Evolutionary conservation across 2,113 vertebrate species (phyloP), one percentile per base, ranked within the genome.

Genomic region (Marcusenius ussheri): DNA sequence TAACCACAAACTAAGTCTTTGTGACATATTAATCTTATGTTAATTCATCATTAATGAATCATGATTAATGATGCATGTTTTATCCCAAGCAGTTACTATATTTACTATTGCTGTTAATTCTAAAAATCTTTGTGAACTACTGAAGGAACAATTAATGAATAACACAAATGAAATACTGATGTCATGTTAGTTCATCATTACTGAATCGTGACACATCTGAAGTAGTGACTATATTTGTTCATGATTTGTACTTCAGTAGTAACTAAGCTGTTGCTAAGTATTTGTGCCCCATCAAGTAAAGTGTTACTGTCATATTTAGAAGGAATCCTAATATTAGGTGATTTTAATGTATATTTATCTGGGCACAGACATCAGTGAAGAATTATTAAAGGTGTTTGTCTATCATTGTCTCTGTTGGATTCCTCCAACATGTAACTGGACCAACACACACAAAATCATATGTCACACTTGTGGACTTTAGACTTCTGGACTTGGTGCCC

Each of bases 301-400:
- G 39, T 39, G n/a, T 66, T 27, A 70, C 3, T 3, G 10, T 27
- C 31, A 31, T 11, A 70, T 70, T 31, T 27, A 31, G 9, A 66
- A 27, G n/a, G 5, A 66, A 27, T 66, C n/a, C 62, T 66, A 66
- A 27, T n/a, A 66, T 27, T 66, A 66, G 58, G 58, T 66, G 24
- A 31, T 66, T 66, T 27, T 66, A 27, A 31, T n/a, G 27, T 66
- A 66, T 66, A 66, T 66, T 27, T 66, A 66, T 17, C 96, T 93
- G 7, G 90, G 4, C 10, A 97, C 62, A 70, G 98, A 45, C 92
- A 98, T 96, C 0, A 31, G 9, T 27, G 3, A 31, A 66, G 9
- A 66, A 3, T 11, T 27, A 27, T 10, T 27, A 66, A 66, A 66
- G 62, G 9, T 66, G 3, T 66, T 66, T 31, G n/a, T 27, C n/a